phyloP scores from a whole-genome alignment of 1,140 invertebrate genomes.

The Cephus cinctus region DNA sequence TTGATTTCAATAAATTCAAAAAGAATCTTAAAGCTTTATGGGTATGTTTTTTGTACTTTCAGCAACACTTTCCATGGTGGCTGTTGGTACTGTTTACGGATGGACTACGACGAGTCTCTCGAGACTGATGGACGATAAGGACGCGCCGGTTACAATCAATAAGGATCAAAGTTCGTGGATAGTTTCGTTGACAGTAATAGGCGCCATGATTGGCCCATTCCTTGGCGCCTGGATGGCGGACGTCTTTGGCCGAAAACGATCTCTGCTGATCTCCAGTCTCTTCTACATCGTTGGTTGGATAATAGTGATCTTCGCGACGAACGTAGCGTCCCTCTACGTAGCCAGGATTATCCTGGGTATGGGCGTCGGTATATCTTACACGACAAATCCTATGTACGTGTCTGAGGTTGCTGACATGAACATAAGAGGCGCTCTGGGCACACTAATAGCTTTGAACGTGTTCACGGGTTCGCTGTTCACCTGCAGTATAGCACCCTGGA shows the following conservation, averaged over 20 bases:
- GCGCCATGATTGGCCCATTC: conserved; percentile 55
- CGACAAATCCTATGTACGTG: conserved; percentile 70
- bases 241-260: conserved; percentile 67
- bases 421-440: conserved; percentile 69
- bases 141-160: conserved; percentile 39
- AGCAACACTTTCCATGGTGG: conserved; percentile 53
- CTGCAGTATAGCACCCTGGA: conserved; percentile 67
- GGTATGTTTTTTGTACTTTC: conserved; percentile 16
- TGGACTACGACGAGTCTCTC: conserved; percentile 46
- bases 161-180: conserved; percentile 46
- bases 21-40: no score
- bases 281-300: conserved; percentile 70
- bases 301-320: conserved; percentile 60
- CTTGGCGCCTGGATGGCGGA: conserved; percentile 52
- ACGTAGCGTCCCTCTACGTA: conserved; percentile 57
- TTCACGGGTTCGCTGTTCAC: conserved; percentile 70
- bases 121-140: conserved; percentile 26
- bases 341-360: conserved; percentile 64
- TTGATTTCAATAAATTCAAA: no score
- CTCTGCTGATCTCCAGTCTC: conserved; percentile 63
- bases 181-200: conserved; percentile 48
- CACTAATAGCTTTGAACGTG: conserved; percentile 65
- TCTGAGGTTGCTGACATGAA: conserved; percentile 67
- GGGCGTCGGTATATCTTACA: conserved; percentile 70
- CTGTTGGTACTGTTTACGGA: conserved; percentile 50